These are phyloP conservation scores for Drosophila pruinosa DNA, from an alignment of 1,140 invertebrate species.

Conservation along the genomic window DNA sequence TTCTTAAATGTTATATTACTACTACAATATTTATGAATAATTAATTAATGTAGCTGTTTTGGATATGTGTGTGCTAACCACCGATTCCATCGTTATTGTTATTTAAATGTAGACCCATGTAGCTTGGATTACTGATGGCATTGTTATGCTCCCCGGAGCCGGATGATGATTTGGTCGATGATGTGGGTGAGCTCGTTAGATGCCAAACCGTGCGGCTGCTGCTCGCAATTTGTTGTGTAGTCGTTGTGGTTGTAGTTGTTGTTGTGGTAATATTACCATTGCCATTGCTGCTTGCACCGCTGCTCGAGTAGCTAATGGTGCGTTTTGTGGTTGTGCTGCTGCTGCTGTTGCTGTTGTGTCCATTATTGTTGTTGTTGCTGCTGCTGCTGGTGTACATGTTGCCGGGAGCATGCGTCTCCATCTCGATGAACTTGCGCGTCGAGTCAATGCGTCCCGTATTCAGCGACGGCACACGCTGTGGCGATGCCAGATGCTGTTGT, in stretches of 20 bases:
- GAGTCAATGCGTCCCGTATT: conserved; percentile 57
- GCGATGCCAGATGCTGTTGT: conserved; percentile 34
- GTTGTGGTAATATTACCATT: conserved; percentile 64
- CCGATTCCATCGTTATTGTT: conserved; percentile 81
- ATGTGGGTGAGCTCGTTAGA: conserved; percentile 71
- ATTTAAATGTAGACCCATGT: conserved; percentile 80
- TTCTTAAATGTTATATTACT: neutral
- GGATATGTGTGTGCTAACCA: conserved; percentile 55
- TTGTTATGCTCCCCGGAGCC: conserved; percentile 71
- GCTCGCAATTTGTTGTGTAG: conserved; percentile 53
- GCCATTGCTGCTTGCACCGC: conserved; percentile 73
- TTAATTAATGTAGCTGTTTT: conserved; percentile 30
- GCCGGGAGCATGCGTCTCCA: conserved; percentile 60
- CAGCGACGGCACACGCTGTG: conserved; percentile 48
- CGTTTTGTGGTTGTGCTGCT: conserved; percentile 35
- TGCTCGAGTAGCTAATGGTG: conserved; percentile 62
- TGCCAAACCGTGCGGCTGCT: conserved; percentile 81
- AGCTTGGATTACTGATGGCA: conserved; percentile 82
- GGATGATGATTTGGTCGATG: conserved; percentile 69
- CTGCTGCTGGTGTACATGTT: conserved; percentile 14
- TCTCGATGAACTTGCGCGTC: conserved; percentile 74
- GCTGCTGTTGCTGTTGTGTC: conserved; percentile 25
- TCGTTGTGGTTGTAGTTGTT: conserved; percentile 44
- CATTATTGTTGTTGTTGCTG: conserved; percentile 30
- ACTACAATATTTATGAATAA: neutral